phyloP scores from a whole-genome alignment of 2,113 vertebrate species.

The Scytalopus superciliaris region DNA sequence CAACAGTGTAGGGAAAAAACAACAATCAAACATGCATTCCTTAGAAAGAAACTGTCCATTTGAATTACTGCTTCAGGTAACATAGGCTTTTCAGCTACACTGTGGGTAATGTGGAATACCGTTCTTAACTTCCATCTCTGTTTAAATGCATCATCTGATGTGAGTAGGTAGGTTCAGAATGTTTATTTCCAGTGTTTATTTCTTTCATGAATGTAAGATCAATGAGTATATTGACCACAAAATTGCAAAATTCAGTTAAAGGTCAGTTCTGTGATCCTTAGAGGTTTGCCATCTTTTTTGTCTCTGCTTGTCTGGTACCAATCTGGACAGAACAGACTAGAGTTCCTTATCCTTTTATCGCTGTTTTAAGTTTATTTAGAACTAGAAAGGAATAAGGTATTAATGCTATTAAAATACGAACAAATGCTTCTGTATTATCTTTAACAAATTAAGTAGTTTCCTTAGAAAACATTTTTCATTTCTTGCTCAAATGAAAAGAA shows the following conservation, averaged over 20 bases:
- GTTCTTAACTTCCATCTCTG: neutral
- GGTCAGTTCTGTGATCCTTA: neutral
- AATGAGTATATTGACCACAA: neutral
- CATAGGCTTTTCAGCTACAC: neutral
- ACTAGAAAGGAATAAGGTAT: neutral
- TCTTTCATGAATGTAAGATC: neutral
- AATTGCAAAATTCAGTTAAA: neutral
- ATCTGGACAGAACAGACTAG: neutral
- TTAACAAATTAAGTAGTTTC: neutral
- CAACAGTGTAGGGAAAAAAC: neutral
- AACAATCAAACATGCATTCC: neutral
- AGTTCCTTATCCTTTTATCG: neutral
- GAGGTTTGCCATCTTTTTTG: neutral
- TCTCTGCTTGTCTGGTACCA: neutral
- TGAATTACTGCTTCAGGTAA: neutral
- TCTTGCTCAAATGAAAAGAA: neutral
- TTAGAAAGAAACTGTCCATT: neutral
- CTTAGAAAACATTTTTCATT: neutral
- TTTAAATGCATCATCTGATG: neutral
- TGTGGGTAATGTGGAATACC: neutral
- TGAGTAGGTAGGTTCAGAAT: neutral
- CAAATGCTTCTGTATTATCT: neutral
- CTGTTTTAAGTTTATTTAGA: neutral
- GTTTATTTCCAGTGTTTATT: neutral
- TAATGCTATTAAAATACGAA: neutral